phyloP scores from a whole-genome alignment of 2,797 vertebrate genomes.

The Crocidura indochinensis region DNA sequence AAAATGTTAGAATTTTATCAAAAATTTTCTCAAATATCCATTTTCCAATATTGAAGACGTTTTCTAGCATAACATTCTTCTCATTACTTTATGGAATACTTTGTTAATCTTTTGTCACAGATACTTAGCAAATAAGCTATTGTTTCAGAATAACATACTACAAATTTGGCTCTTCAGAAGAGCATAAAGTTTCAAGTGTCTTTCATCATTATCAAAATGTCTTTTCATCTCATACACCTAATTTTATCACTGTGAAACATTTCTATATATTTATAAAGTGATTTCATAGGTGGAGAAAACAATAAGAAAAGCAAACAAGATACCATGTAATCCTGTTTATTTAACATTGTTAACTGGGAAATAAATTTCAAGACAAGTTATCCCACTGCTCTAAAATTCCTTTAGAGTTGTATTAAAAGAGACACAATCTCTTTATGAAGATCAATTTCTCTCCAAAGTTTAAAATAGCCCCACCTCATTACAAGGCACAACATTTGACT shows the following conservation, averaged over 20 bases:
- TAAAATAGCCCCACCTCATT: constrained; percentile 11
- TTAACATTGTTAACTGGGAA: constrained; percentile 4
- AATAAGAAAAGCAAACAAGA: constrained; percentile 8
- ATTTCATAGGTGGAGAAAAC: neutral
- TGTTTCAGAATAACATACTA: constrained; percentile 59
- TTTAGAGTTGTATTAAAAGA: neutral
- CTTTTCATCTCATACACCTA: no score
- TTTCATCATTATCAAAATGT: neutral
- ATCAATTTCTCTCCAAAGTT: constrained; percentile 13
- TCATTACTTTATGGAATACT: constrained; percentile 69
- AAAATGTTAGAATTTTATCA: constrained; percentile 76
- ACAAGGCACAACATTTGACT: neutral
- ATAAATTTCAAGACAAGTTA: neutral
- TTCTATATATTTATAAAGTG: neutral
- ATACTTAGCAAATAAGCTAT: constrained; percentile 72
- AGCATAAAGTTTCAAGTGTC: neutral
- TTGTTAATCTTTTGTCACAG: constrained; percentile 79
- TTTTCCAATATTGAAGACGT: constrained; percentile 70
- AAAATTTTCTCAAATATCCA: constrained; percentile 68
- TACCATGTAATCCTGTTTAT: neutral
- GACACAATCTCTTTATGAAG: neutral
- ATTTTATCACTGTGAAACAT: neutral
- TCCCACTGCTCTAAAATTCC: neutral
- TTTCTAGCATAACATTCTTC: constrained; percentile 78
- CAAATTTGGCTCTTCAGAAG: neutral